phyloP scores from a whole-genome alignment of 2,113 vertebrate species.

The Fregata magnificens region DNA sequence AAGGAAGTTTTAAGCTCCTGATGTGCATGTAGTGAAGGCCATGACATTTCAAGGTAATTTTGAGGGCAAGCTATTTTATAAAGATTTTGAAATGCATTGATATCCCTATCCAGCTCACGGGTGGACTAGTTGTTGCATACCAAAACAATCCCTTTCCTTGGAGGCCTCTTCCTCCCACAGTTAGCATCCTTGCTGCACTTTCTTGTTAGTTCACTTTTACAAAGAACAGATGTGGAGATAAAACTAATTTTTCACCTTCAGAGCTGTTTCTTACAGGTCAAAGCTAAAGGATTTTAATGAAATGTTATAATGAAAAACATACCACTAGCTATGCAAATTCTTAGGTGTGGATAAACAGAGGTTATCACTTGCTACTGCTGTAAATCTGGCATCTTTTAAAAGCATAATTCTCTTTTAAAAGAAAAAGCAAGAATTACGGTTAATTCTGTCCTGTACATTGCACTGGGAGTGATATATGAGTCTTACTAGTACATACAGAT shows the following conservation, averaged over 20 bases:
- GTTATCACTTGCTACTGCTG: background rate
- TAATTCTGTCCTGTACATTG: background rate
- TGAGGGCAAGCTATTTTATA: background rate
- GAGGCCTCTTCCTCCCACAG: background rate
- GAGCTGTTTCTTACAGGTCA: background rate
- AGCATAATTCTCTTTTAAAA: background rate
- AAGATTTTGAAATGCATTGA: background rate
- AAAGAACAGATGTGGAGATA: background rate
- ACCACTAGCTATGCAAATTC: background rate
- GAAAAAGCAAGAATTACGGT: background rate
- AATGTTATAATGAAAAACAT: background rate
- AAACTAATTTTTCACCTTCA: background rate
- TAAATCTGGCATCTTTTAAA: background rate
- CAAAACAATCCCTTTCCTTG: background rate
- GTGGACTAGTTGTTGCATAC: background rate
- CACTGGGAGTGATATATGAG: background rate
- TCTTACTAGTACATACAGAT: background rate
- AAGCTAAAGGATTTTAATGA: background rate
- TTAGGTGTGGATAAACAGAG: background rate
- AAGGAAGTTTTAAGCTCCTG: background rate
- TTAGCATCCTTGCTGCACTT: background rate
- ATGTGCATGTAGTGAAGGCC: background rate
- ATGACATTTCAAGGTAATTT: background rate
- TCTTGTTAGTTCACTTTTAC: background rate
- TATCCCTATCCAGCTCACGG: background rate